Evolutionary conservation across 1,140 invertebrate genomes (phyloP), one percentile per base, ranked within the genome.

Genomic region (Wiebesia pumilae): DNA sequence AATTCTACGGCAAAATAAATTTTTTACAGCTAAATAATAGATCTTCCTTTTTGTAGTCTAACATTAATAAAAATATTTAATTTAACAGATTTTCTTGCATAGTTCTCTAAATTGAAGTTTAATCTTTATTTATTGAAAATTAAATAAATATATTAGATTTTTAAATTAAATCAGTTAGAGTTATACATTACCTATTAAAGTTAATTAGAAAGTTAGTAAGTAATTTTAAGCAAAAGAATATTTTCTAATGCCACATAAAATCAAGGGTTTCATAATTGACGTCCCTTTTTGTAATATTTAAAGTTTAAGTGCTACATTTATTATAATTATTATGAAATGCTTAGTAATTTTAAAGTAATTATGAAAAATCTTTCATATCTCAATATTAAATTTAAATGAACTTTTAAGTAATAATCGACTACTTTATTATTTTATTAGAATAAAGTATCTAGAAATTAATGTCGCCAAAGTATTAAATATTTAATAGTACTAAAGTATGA

Each of bases 371-470:
- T 54, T 33, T 54, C 77, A 58, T 35, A 33, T 79, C 30, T 58
- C 43, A 35, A 12, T 35, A 79, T 79, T 30, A 35, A 79, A 40
- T 65, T 65, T 65, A 40, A 62, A 65, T 81, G 30, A 79, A 65
- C 21, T 43, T 65, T 38, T 16, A n/a, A 80, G 24, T 80, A 38
- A 24, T 65, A 65, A 2, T 0, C 35, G 6, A 38, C 33, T 35
- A 38, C 24, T 30, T 65, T 81, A 81, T 81, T 65, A 40, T 81
- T 81, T 69, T 3, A 81, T 69, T 81, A 69, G 12, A 69, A 69
- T 69, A 69, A 81, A 69, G 33, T 81, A 81, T 69, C 19, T n/a
- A 69, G 35, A 33, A 62, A 69, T 81, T 81, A 43, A 81, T 69
- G 62, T 69, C 38, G 38, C 21, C 40, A 30, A 69, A 69, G 38